phyloP scores from a whole-genome alignment of 2,113 vertebrate genomes.

The Pantherophis guttatus region DNA sequence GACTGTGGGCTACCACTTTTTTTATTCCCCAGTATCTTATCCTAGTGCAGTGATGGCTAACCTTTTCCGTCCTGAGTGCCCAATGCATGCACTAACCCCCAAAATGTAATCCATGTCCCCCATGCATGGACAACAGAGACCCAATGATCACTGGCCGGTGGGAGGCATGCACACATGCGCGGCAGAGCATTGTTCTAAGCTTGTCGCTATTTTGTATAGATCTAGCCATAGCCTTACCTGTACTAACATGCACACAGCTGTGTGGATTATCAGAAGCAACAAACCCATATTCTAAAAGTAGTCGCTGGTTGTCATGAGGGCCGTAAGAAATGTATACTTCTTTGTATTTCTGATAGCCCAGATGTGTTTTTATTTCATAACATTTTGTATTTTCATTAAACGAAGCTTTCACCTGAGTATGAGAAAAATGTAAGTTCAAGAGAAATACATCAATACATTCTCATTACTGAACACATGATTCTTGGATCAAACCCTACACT shows the following conservation, averaged over 20 bases:
- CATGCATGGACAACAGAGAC: too few species aligned
- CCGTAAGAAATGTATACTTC: slow-evolving; percentile 93
- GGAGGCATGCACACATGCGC: too few species aligned
- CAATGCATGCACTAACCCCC: too few species aligned
- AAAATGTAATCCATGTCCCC: too few species aligned
- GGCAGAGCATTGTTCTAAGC: not conserved
- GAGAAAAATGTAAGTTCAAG: slow-evolving; percentile 7
- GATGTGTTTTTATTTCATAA: slow-evolving; percentile 81
- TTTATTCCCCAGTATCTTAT: not conserved
- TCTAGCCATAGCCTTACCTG: slow-evolving; percentile 69
- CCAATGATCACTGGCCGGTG: too few species aligned
- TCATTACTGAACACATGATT: not conserved
- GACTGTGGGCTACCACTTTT: not conserved
- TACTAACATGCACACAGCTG: slow-evolving; percentile 79
- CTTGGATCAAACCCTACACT: not conserved
- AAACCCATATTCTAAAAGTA: slow-evolving; percentile 93
- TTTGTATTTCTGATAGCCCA: slow-evolving; percentile 62
- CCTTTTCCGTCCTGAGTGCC: too few species aligned
- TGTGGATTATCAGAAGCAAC: slow-evolving; percentile 81
- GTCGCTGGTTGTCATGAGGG: slow-evolving; percentile 86
- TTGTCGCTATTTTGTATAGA: not conserved
- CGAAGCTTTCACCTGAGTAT: slow-evolving; percentile 78
- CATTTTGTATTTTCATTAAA: slow-evolving; percentile 78
- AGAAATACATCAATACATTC: slow-evolving; percentile 1
- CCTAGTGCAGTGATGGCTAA: too few species aligned